phyloP scores from a whole-genome alignment of 2,797 vertebrate genomes.

The Bucorvus abyssinicus region DNA sequence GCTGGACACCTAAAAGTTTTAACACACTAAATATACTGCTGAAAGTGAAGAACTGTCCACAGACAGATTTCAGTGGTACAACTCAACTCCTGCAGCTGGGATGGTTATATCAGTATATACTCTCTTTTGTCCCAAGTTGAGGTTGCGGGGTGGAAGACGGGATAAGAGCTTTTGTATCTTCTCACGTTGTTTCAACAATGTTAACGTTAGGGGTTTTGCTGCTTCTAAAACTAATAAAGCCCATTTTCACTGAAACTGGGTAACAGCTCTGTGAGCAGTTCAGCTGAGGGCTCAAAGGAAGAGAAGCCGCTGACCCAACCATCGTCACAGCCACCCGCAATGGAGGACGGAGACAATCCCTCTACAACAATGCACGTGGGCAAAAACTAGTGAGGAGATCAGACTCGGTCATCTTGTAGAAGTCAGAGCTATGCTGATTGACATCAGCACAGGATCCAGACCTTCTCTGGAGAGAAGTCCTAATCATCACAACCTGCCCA shows the following conservation, averaged over 20 bases:
- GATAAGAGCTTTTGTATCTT: not conserved
- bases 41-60: not conserved
- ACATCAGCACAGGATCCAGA: not conserved
- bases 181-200: not conserved
- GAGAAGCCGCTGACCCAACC: not conserved
- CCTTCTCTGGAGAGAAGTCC: not conserved
- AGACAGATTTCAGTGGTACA: not conserved
- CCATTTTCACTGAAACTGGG: not conserved
- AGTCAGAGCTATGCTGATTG: not conserved
- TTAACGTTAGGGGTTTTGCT: not conserved
- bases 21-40: not conserved
- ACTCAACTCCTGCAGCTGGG: not conserved
- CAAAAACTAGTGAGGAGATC: not conserved
- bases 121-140: not conserved
- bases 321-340: not conserved
- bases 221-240: not conserved
- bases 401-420: not conserved
- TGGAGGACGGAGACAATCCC: accelerated
- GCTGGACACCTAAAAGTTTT: not conserved
- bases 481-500: not conserved
- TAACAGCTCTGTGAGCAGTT: not conserved
- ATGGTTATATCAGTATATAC: not conserved
- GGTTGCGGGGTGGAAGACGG: accelerated
- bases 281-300: not conserved
- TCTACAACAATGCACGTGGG: accelerated